phyloP scores from a whole-genome alignment of 2,888 invertebrate genomes.

The Aplocera efformata region DNA sequence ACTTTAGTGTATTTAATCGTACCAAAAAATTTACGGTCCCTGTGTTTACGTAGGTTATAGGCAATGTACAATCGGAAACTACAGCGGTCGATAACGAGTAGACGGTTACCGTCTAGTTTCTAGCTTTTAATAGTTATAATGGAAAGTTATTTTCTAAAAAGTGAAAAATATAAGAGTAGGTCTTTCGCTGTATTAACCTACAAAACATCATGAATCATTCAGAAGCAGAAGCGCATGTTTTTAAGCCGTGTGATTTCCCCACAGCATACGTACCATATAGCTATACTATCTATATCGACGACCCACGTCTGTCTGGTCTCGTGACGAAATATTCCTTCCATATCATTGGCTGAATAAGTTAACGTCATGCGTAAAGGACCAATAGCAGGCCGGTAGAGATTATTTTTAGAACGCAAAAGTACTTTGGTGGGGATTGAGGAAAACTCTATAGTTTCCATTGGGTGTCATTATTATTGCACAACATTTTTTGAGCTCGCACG shows the following conservation, averaged over 20 bases:
- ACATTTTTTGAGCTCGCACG: constrained; percentile 55
- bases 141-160: too few species aligned
- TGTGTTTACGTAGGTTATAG: too few species aligned
- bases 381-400: constrained; percentile 42
- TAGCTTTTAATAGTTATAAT: too few species aligned
- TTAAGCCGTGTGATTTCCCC: constrained; percentile 46
- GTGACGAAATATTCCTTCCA: constrained; percentile 50
- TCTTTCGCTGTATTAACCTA: background rate
- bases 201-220: constrained; percentile 38
- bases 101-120: too few species aligned
- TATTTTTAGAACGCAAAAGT: constrained; percentile 71
- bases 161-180: too few species aligned
- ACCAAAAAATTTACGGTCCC: too few species aligned
- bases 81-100: too few species aligned
- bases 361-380: constrained; percentile 61
- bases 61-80: too few species aligned
- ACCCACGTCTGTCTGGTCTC: constrained; percentile 43
- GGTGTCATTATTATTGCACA: constrained; percentile 62
- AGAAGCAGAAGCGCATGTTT: constrained; percentile 33
- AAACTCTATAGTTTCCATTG: constrained; percentile 48
- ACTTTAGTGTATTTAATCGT: too few species aligned
- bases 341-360: constrained; percentile 53
- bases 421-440: constrained; percentile 63
- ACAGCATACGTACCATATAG: background rate
- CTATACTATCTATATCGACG: constrained; percentile 11